phyloP scores from a whole-genome alignment of 2,888 invertebrate species.

The Xestia c-nigrum region DNA sequence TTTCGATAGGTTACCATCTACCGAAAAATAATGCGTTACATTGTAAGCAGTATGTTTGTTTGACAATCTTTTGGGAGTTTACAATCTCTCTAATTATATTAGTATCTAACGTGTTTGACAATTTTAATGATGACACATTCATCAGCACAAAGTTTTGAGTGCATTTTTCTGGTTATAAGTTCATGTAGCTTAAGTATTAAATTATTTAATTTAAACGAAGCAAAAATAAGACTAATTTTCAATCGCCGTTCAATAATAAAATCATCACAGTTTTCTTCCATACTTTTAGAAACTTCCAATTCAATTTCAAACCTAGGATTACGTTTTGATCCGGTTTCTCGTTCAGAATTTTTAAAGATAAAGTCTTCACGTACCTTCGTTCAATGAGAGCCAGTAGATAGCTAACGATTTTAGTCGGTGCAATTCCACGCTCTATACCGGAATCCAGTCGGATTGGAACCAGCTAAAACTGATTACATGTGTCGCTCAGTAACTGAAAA shows the following conservation, averaged over 20 bases:
- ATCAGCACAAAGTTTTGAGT: no score
- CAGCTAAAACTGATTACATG: constrained; percentile 54
- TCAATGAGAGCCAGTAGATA: constrained; percentile 32
- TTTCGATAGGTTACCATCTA: no score
- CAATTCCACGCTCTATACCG: constrained; percentile 77
- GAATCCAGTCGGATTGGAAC: constrained; percentile 51
- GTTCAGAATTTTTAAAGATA: constrained; percentile 54
- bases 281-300: constrained; percentile 26
- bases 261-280: not conserved
- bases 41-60: no score
- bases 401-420: constrained; percentile 75
- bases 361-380: constrained; percentile 16
- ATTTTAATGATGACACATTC: no score
- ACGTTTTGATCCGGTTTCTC: constrained; percentile 40
- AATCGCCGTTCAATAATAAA: not conserved
- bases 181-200: not conserved
- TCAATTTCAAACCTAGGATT: constrained; percentile 51
- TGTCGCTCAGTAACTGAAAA: constrained; percentile 38
- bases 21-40: no score
- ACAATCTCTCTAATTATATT: no score
- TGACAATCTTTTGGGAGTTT: no score
- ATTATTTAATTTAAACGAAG: not conserved
- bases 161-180: not conserved
- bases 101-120: no score
- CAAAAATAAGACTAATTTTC: not conserved